Percentiles rank a stretch among this genome's conserved stretches.
These are phyloP conservation scores for Drosophila flavopinicola DNA, from an alignment of 2,888 invertebrate genomes.

Conservation along the genomic window DNA sequence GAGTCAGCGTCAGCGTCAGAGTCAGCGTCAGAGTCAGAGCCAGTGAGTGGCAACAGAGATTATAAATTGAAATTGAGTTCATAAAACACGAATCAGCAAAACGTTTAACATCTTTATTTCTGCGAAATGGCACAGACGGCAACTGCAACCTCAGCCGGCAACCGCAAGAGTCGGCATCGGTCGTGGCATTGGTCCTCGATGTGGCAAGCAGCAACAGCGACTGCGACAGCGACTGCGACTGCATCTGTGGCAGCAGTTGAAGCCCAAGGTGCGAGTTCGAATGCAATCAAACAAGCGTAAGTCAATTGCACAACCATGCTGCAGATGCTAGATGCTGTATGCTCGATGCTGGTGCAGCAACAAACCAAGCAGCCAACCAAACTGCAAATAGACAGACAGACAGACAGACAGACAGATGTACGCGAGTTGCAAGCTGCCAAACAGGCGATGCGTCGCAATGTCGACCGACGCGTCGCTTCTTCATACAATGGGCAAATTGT, in stretches of 20 bases:
- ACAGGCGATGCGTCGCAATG: constrained; percentile 56
- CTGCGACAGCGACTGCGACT: constrained; percentile 16
- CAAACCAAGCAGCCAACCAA: constrained; percentile 18
- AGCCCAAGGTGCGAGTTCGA: constrained; percentile 75
- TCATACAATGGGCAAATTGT: constrained; percentile 35
- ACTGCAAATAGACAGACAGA: constrained; percentile 22
- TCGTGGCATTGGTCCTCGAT: constrained; percentile 33
- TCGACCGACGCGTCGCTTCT: constrained; percentile 32
- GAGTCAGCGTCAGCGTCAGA: constrained; percentile 9
- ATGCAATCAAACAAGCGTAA: constrained; percentile 78
- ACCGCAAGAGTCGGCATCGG: constrained; percentile 60
- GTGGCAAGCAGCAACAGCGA: constrained; percentile 13
- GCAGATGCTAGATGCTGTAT: constrained; percentile 39
- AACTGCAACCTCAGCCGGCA: constrained; percentile 47
- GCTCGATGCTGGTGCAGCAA: constrained; percentile 31
- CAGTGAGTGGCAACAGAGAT: constrained; percentile 80
- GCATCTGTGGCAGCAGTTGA: constrained; percentile 40
- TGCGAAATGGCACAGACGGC: constrained; percentile 71
- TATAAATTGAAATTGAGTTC: constrained; percentile 83
- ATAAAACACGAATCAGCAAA: constrained; percentile 83
- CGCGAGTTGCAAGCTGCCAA: constrained; percentile 64
- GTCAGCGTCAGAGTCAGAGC: constrained; percentile 30
- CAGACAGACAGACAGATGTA: constrained; percentile 73
- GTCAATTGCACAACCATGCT: constrained; percentile 68
- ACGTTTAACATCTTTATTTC: constrained; percentile 83